Evolutionary conservation across 2,797 vertebrate genomes (phyloP), one percentile per base, ranked within the genome.

Genomic region (Euthynnus affinis): DNA sequence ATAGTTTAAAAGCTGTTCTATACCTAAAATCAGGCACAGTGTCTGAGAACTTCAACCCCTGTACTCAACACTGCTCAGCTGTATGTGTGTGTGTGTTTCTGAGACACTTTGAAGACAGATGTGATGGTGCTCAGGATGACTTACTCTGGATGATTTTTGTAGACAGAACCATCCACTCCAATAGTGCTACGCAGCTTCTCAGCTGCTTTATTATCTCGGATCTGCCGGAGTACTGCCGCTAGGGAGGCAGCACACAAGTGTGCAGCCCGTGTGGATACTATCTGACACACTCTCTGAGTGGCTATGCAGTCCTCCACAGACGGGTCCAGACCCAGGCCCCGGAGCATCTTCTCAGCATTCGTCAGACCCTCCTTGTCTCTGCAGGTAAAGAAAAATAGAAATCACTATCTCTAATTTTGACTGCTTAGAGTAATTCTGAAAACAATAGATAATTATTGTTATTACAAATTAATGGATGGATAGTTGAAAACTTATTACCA

Each of bases 131-230:
- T 53, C 25, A 40, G 23, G 8, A 65, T 34, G 6, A 92, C 98
- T 97, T 93, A 99, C 98, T 97, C 96, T 0, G 97, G 96, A 69
- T 99, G 98, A 71, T 96, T 97, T 90, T 99, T 99, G 94, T 99
- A 99, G 65, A 99, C 97, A 0, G 98, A 97, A 25, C 98, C 98
- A 0, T 99, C 98, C 0, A 97, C 98, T 0, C 96, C 98, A 0
- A 99, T 88, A 0, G 97, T 98, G 77, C 96, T 97, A 4, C 96
- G 96, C 80, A 99, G 88, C 25, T 94, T 91, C 2, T 98, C 96
- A 0, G 91, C 89, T 0, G 96, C 96, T 88, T 98, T 98, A 93
- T 99, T 99, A 82, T 98, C 97, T 52, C 96, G 96, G 90, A 99
- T 96, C 84, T 98, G 97, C 1, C 96, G 88, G 59, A 99, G 94